Conservation (phyloP, 2,797 vertebrate species). For the Ibycter americanus region DNA sequence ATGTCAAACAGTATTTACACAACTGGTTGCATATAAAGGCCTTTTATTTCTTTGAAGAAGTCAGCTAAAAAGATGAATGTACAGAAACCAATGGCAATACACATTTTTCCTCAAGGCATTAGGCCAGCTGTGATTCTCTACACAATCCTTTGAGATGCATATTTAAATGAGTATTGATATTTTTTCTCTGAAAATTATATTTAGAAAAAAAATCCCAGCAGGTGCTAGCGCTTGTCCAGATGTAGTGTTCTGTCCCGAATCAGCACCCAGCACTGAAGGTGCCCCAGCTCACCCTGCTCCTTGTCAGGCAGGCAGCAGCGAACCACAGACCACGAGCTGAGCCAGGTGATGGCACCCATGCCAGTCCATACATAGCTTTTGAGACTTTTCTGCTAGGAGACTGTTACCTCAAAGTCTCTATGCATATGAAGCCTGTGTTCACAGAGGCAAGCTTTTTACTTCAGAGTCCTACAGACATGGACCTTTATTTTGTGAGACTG, state of each 20-base stretch:
- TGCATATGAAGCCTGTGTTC: neutral
- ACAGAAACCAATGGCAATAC: conserved; percentile 33
- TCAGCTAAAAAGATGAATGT: conserved; percentile 52
- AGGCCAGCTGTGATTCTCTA: conserved; percentile 72
- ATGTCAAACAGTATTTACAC: conserved; percentile 63
- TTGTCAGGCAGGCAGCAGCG: neutral
- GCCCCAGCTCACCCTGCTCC: neutral
- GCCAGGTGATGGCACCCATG: rapidly evolving
- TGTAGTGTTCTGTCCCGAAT: conserved; percentile 49
- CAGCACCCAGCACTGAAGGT: conserved; percentile 30
- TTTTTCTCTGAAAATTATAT: conserved; percentile 66
- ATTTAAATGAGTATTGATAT: conserved; percentile 59
- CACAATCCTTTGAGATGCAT: conserved; percentile 65
- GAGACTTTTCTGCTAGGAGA: neutral
- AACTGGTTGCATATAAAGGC: conserved; percentile 56
- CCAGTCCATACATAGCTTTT: rapidly evolving
- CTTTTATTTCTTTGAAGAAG: neutral
- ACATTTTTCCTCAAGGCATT: conserved; percentile 64
- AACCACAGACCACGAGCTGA: rapidly evolving
- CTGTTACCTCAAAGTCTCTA: neutral
- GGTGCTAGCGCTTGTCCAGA: conserved; percentile 64
- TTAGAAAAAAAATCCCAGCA: conserved; percentile 60
- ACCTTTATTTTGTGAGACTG: neutral
- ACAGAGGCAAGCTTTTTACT: neutral
- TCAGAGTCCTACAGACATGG: neutral